Evolutionary conservation across 2,113 vertebrate genomes (phyloP).

Genomic region (Atherinomorus stipes): DNA sequence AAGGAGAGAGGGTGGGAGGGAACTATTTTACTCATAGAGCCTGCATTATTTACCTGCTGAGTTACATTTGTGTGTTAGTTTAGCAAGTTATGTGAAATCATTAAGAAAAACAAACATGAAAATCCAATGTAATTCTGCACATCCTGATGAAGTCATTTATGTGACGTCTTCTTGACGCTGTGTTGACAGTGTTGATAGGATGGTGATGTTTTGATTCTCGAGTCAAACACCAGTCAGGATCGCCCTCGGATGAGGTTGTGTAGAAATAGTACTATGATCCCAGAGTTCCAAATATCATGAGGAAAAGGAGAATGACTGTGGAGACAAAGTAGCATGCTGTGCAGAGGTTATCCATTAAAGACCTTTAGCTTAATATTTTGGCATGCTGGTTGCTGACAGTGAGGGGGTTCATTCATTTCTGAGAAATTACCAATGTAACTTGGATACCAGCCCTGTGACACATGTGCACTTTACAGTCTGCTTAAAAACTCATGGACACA

Average conservation of each 20-base stretch:
- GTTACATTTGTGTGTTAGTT: too few relatives aligned
- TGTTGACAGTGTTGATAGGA: too few relatives aligned
- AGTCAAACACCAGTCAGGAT: too few relatives aligned
- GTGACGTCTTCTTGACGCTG: too few relatives aligned
- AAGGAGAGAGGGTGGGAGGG: too few relatives aligned
- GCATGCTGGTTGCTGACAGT: conserved; percentile 13
- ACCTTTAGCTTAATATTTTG: conserved; percentile 23
- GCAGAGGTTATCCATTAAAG: conserved; percentile 57
- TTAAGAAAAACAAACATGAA: too few relatives aligned
- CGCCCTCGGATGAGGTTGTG: not conserved
- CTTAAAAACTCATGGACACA: conserved; percentile 50
- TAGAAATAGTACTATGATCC: conserved; percentile 21
- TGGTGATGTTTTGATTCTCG: too few relatives aligned
- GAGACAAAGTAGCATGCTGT: conserved; percentile 35
- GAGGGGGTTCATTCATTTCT: conserved; percentile 41
- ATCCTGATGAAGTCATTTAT: too few relatives aligned
- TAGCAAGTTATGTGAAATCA: too few relatives aligned
- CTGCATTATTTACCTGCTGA: too few relatives aligned
- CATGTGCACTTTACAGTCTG: conserved; percentile 39
- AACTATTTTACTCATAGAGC: too few relatives aligned
- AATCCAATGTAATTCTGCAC: too few relatives aligned
- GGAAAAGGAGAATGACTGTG: conserved; percentile 17
- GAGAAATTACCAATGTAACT: conserved; percentile 58
- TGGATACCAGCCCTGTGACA: conserved; percentile 52
- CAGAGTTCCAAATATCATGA: conserved; percentile 21